These are phyloP conservation scores for Hippoglossus stenolepis DNA, from an alignment of 2,113 vertebrate species.

Conservation along the genomic window DNA sequence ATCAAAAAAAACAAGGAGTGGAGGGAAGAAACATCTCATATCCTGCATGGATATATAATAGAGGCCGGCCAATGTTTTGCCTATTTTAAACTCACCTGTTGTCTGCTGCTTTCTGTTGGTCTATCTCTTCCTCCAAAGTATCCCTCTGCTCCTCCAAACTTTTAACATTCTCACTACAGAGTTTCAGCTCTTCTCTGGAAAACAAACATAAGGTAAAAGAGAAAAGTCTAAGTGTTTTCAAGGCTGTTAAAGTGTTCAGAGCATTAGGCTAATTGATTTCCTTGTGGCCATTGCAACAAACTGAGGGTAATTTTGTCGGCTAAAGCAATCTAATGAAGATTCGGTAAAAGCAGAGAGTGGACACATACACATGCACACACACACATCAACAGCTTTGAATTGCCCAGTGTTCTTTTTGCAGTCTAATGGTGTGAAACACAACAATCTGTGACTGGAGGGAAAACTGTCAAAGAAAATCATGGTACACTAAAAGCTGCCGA, in stretches of 20 bases:
- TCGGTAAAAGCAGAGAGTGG: constrained; percentile 35
- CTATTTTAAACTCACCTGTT: constrained; percentile 82
- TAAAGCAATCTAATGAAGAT: constrained; percentile 46
- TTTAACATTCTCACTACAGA: constrained; percentile 77
- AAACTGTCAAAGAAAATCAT: constrained; percentile 25
- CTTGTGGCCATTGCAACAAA: constrained; percentile 18
- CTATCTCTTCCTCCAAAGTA: constrained; percentile 75
- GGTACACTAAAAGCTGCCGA: constrained; percentile 2
- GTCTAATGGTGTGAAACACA: constrained; percentile 61
- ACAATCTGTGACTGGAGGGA: constrained; percentile 46
- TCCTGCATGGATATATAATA: background rate
- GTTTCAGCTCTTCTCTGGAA: constrained; percentile 77
- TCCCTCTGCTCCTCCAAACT: constrained; percentile 79
- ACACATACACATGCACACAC: background rate
- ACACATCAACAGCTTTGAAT: constrained; percentile 33
- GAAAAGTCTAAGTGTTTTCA: constrained; percentile 17
- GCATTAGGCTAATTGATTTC: constrained; percentile 27
- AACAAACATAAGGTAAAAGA: constrained; percentile 14
- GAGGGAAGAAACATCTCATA: background rate
- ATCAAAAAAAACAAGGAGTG: background rate
- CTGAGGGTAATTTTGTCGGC: constrained; percentile 17
- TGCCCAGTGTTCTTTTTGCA: constrained; percentile 41
- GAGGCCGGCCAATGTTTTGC: background rate
- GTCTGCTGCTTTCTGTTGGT: constrained; percentile 73
- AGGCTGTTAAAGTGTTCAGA: constrained; percentile 6